Percentiles rank a stretch among this genome's conserved stretches.
phyloP scores from a whole-genome alignment of 2,888 invertebrate genomes.

The Theretra japonica region DNA sequence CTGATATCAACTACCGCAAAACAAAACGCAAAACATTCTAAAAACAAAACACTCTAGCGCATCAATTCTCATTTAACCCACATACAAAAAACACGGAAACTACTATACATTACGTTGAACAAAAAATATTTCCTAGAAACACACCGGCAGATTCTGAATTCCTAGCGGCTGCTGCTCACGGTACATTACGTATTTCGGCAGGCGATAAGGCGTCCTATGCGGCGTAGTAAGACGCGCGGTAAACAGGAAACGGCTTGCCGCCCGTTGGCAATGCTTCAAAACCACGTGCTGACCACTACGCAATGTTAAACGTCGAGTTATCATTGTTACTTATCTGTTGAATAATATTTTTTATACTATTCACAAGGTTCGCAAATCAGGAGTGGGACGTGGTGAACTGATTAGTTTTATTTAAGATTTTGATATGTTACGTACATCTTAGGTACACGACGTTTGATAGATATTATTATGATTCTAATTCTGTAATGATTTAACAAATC shows the following conservation, averaged over 20 bases:
- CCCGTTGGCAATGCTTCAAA: conserved; percentile 76
- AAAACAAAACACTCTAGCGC: not conserved
- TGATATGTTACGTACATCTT: too few species aligned
- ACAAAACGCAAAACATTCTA: not conserved
- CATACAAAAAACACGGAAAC: conserved; percentile 11
- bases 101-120: not conserved
- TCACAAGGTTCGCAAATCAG: not conserved
- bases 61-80: not conserved
- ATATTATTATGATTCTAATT: not conserved
- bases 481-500: too few species aligned
- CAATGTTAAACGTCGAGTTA: conserved; percentile 8
- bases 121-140: conserved; percentile 22
- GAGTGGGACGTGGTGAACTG: not conserved
- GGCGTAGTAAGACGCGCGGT: conserved; percentile 54
- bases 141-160: not conserved
- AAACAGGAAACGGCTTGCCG: conserved; percentile 75
- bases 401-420: too few species aligned
- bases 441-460: too few species aligned
- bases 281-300: conserved; percentile 60
- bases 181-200: conserved; percentile 37
- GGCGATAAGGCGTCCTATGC: not conserved
- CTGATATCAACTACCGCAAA: not conserved
- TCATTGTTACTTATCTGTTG: conserved; percentile 15
- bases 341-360: conserved; percentile 3
- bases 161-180: conserved; percentile 41